A percentile compares a stretch with the other conserved stretches of the same genome.
phyloP scores from a whole-genome alignment of 1,140 invertebrate genomes.

The Eumeta japonica region DNA sequence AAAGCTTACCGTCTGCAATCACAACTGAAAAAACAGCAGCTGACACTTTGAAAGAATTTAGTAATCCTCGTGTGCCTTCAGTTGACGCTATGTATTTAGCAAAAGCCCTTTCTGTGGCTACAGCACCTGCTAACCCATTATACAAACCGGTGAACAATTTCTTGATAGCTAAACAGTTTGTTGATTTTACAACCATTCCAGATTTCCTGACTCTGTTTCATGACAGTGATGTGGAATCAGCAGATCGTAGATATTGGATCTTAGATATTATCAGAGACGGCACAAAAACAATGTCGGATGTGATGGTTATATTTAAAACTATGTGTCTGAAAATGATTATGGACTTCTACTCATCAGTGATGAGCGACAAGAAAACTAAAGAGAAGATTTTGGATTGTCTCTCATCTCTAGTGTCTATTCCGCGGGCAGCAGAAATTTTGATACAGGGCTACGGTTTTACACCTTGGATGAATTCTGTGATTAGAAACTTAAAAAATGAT shows the following conservation, averaged over 20 bases:
- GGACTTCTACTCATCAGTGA: conserved; percentile 52
- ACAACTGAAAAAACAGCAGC: conserved; percentile 13
- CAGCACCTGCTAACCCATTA: conserved; percentile 66
- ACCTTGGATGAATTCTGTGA: conserved; percentile 59
- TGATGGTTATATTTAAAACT: conserved; percentile 51
- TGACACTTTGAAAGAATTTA: conserved; percentile 19
- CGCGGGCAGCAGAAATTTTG: conserved; percentile 61
- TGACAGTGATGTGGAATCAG: conserved; percentile 64
- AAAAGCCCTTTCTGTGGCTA: conserved; percentile 62
- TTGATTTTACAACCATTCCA: conserved; percentile 72
- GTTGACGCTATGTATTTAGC: conserved; percentile 72
- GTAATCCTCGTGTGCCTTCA: conserved; percentile 61
- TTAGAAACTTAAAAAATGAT: too few species aligned
- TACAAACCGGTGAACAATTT: conserved; percentile 69
- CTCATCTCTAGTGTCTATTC: conserved; percentile 59
- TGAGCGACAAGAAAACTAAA: conserved; percentile 56
- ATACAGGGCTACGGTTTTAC: conserved; percentile 63
- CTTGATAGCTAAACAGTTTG: conserved; percentile 66
- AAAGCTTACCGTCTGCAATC: conserved; percentile 39
- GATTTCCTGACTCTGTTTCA: conserved; percentile 75
- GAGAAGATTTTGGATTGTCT: conserved; percentile 65
- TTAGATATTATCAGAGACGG: conserved; percentile 68
- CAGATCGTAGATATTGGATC: conserved; percentile 66
- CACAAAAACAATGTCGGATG: conserved; percentile 52
- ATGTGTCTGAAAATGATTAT: conserved; percentile 60